These are phyloP conservation scores for Rhinichthys klamathensis DNA, from an alignment of 2,113 vertebrate genomes.

Conservation along the genomic window DNA sequence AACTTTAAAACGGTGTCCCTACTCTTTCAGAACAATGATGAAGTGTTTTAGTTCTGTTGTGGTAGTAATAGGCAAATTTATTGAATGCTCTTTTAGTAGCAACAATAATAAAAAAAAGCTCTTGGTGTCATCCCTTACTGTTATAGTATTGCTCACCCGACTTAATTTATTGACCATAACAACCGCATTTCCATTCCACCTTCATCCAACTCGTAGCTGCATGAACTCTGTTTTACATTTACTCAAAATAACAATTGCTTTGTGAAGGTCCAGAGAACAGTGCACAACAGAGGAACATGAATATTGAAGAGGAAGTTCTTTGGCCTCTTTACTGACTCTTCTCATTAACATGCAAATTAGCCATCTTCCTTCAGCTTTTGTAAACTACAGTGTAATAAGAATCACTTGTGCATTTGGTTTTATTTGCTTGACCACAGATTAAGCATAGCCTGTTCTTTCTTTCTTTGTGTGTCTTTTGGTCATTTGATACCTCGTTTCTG, in stretches of 20 bases:
- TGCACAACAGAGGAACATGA: constrained; percentile 66
- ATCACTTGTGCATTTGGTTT: constrained; percentile 31
- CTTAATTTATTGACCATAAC: constrained; percentile 33
- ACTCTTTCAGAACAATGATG: neutral
- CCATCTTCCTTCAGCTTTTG: constrained; percentile 56
- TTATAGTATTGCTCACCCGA: neutral
- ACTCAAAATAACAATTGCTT: constrained; percentile 53
- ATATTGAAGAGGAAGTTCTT: constrained; percentile 72
- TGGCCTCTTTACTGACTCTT: constrained; percentile 66
- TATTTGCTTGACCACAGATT: constrained; percentile 48
- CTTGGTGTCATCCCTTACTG: neutral
- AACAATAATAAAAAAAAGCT: neutral
- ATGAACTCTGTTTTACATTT: constrained; percentile 51
- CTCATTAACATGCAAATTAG: constrained; percentile 67
- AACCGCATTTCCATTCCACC: neutral
- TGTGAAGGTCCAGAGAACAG: constrained; percentile 51
- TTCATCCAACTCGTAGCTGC: constrained; percentile 12
- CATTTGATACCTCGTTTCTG: neutral
- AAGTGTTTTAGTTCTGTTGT: neutral
- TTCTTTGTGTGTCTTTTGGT: neutral
- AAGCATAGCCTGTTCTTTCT: constrained; percentile 3
- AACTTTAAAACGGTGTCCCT: neutral
- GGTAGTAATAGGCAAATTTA: neutral
- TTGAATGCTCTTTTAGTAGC: neutral
- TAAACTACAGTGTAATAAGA: constrained; percentile 55